Conservation (phyloP, 2,113 vertebrate genomes). For the Periophthalmus modestus region DNA sequence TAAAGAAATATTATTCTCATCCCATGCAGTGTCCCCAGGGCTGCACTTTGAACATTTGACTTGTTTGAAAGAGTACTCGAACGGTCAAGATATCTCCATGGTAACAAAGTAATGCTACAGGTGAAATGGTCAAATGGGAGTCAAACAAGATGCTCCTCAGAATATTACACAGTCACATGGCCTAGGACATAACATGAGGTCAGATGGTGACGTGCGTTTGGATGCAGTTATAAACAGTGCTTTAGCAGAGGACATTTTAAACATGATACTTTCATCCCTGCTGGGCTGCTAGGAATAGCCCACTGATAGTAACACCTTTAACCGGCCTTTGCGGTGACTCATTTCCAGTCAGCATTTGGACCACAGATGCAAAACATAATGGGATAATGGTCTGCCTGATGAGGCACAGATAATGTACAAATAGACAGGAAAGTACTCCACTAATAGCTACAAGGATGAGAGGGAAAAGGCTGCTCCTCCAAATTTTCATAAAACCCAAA, state of each 20-base stretch:
- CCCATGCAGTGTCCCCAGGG: not conserved
- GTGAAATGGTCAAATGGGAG: constrained; percentile 70
- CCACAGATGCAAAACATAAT: constrained; percentile 74
- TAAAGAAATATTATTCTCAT: not conserved
- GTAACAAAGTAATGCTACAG: constrained; percentile 73
- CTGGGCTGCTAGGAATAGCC: constrained; percentile 66
- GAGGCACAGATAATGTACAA: constrained; percentile 74
- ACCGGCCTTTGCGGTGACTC: constrained; percentile 63
- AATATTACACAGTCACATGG: constrained; percentile 69
- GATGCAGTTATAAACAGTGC: constrained; percentile 52
- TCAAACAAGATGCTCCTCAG: constrained; percentile 71
- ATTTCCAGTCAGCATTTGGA: constrained; percentile 75
- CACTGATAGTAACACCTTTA: constrained; percentile 68
- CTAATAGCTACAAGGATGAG: constrained; percentile 62
- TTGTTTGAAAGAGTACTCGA: constrained; percentile 50
- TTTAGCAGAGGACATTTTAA: constrained; percentile 57
- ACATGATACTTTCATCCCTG: constrained; percentile 58
- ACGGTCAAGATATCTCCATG: constrained; percentile 66
- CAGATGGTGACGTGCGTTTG: constrained; percentile 61
- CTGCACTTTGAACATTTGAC: constrained; percentile 11
- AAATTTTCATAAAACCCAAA: constrained; percentile 57
- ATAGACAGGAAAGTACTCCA: constrained; percentile 66
- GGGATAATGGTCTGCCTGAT: constrained; percentile 73
- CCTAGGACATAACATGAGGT: constrained; percentile 56
- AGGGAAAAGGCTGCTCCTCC: constrained; percentile 41